A percentile compares a stretch with the other conserved stretches of the same genome.
phyloP scores from a whole-genome alignment of 2,888 invertebrate genomes.

The Limnephilus marmoratus region DNA sequence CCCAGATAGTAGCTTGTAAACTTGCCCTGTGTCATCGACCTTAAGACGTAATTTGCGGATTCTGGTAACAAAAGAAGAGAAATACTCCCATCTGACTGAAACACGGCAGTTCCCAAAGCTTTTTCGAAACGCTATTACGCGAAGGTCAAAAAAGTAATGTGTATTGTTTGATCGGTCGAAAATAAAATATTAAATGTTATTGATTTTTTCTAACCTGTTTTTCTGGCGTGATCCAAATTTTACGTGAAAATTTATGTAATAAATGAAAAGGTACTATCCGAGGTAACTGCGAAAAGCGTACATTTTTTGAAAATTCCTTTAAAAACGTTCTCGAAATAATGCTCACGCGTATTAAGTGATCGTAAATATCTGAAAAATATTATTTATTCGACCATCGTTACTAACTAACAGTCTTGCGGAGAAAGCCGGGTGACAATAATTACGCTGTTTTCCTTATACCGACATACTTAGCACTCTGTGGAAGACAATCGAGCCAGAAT shows the following conservation, averaged over 20 bases:
- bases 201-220: neutral
- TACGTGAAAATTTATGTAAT: neutral
- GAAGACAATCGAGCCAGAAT: constrained; percentile 50
- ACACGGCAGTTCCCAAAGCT: too few species aligned
- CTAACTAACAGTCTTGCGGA: neutral
- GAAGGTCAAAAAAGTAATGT: neutral
- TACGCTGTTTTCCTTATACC: neutral
- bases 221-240: neutral
- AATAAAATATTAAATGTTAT: neutral
- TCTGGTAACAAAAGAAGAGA: too few species aligned
- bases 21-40: too few species aligned
- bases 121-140: too few species aligned
- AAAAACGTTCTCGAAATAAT: neutral
- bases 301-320: neutral
- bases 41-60: too few species aligned
- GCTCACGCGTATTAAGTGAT: neutral
- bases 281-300: too few species aligned
- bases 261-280: neutral
- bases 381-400: neutral
- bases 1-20: too few species aligned
- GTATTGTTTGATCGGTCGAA: neutral
- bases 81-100: too few species aligned
- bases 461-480: constrained; percentile 35
- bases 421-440: neutral
- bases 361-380: neutral